These are phyloP conservation scores for Diarsia rubi DNA, from an alignment of 2,888 invertebrate genomes.

Conservation along the genomic window DNA sequence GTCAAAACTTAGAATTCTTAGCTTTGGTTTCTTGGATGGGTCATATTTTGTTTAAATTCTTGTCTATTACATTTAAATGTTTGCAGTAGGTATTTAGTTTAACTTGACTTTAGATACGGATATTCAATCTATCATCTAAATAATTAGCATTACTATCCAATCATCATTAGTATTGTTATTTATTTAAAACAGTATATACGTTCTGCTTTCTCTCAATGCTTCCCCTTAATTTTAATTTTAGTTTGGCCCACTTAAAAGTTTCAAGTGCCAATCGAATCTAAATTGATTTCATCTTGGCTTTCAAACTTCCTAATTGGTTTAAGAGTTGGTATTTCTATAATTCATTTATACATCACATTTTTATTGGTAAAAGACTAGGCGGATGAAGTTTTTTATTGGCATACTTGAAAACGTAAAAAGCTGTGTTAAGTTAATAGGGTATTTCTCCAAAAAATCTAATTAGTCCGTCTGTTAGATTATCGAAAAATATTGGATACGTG, in stretches of 20 bases:
- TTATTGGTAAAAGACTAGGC: not conserved
- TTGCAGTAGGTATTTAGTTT: too few species aligned
- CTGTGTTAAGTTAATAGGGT: not conserved
- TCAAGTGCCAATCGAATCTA: conserved; percentile 48
- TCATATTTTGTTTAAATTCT: too few species aligned
- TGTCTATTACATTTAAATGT: too few species aligned
- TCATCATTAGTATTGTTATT: not conserved
- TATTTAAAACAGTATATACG: not conserved
- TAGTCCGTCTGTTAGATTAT: too few species aligned
- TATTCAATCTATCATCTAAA: too few species aligned
- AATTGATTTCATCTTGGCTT: conserved; percentile 52
- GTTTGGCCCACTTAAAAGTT: conserved; percentile 48
- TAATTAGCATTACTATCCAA: too few species aligned
- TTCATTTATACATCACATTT: conserved; percentile 27
- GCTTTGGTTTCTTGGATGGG: too few species aligned
- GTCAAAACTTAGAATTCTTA: too few species aligned
- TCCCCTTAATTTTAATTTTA: conserved; percentile 30
- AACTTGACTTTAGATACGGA: too few species aligned
- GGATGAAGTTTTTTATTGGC: not conserved
- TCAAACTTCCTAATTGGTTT: conserved; percentile 52
- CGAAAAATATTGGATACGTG: too few species aligned
- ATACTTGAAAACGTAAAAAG: not conserved
- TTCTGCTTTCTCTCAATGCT: not conserved
- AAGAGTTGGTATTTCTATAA: conserved; percentile 24
- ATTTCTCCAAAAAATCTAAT: too few species aligned